phyloP scores from a whole-genome alignment of 2,113 vertebrate genomes.

The Phaetusa simplex region DNA sequence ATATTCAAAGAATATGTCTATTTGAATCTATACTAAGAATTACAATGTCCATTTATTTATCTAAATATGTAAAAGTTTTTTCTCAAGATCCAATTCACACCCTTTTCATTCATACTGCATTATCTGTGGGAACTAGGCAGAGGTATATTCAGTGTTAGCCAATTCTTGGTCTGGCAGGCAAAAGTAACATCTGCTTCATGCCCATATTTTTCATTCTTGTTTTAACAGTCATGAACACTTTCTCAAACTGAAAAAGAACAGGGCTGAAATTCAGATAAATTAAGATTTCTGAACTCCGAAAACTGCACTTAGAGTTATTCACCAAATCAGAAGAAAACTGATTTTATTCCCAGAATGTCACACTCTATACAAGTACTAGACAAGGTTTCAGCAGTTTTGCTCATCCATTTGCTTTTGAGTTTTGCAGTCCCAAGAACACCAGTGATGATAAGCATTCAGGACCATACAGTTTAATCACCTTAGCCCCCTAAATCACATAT shows the following conservation, averaged over 20 bases:
- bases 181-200: constrained; percentile 52
- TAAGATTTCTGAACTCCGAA: constrained; percentile 55
- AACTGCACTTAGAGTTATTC: constrained; percentile 12
- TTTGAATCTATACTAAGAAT: background rate
- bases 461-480: background rate
- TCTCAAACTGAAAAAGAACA: constrained; percentile 64
- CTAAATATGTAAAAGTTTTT: background rate
- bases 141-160: background rate
- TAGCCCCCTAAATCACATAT: background rate
- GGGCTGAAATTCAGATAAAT: constrained; percentile 41
- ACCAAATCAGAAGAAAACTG: constrained; percentile 2
- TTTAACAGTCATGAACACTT: constrained; percentile 62
- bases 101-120: background rate
- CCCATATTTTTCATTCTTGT: constrained; percentile 45
- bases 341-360: background rate
- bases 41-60: background rate
- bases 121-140: background rate
- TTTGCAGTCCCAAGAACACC: background rate
- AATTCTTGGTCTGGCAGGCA: constrained; percentile 45
- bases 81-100: background rate
- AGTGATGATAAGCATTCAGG: background rate
- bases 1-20: background rate
- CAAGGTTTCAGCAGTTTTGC: background rate
- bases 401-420: background rate
- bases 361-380: background rate